Evolutionary conservation across 2,888 invertebrate genomes (phyloP).

Genomic region (Branchinecta sandiegonensis): DNA sequence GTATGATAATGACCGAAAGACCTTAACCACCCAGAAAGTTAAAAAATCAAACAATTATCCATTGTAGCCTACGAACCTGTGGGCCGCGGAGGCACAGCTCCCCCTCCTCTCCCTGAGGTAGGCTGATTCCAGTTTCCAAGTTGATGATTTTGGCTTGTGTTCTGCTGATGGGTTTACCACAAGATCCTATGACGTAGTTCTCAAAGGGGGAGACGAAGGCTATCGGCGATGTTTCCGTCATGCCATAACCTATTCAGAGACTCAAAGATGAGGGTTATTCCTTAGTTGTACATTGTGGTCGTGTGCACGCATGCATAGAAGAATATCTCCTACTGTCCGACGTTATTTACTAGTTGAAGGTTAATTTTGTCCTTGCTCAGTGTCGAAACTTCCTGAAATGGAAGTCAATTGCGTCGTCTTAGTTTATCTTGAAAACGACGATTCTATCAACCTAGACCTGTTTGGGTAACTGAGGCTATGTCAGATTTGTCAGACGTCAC

Average conservation of each 20-base stretch:
- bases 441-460: neutral
- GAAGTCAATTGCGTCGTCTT: neutral
- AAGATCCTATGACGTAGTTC: slow-evolving; percentile 47
- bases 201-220: slow-evolving; percentile 29
- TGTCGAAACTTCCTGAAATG: too few relatives aligned
- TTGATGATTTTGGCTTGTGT: slow-evolving; percentile 51
- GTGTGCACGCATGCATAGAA: too few relatives aligned
- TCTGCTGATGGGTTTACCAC: slow-evolving; percentile 50
- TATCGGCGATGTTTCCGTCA: slow-evolving; percentile 49
- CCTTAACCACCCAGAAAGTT: too few relatives aligned
- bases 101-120: slow-evolving; percentile 49
- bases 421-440: neutral
- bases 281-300: too few relatives aligned
- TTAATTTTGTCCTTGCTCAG: too few relatives aligned
- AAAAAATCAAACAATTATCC: neutral
- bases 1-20: too few relatives aligned
- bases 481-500: too few relatives aligned
- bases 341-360: too few relatives aligned
- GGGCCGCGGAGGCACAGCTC: slow-evolving; percentile 58
- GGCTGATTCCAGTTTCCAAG: slow-evolving; percentile 41
- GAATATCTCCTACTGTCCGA: too few relatives aligned
- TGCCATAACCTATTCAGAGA: slow-evolving; percentile 38
- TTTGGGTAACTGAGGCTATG: too few relatives aligned
- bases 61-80: slow-evolving; percentile 40
- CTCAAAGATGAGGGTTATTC: neutral